A percentile compares a stretch with the other conserved stretches of the same genome.
Conservation (phyloP, 1,140 invertebrate species). For the Pseudomyrmex flavicornis region DNA sequence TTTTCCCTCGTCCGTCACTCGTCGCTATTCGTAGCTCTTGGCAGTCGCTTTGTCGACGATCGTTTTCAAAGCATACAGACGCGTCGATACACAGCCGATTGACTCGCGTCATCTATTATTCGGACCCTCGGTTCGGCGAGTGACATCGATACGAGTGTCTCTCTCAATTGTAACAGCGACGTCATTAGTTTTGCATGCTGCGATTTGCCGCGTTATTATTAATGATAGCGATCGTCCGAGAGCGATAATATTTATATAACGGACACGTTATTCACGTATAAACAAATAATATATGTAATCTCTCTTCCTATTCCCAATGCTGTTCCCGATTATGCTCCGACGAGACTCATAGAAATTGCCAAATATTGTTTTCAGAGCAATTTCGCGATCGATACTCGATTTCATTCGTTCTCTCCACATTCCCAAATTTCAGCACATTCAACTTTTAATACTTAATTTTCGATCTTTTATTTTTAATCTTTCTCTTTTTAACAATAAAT, state of each 20-base stretch:
- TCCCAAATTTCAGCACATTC: not conserved
- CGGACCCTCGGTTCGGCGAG: constrained; percentile 30
- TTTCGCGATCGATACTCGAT: not conserved
- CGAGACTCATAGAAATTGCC: not conserved
- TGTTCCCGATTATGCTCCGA: constrained; percentile 7
- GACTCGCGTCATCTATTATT: constrained; percentile 57
- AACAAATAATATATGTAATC: constrained; percentile 44
- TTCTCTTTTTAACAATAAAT: not conserved
- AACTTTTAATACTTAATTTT: not conserved
- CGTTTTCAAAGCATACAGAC: constrained; percentile 48
- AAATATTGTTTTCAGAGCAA: not conserved
- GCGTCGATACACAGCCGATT: constrained; percentile 48
- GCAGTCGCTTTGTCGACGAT: constrained; percentile 40
- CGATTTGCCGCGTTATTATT: constrained; percentile 54
- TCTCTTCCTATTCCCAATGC: not conserved
- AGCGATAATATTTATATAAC: constrained; percentile 53
- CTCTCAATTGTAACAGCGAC: constrained; percentile 47
- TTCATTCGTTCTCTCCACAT: too few relatives aligned
- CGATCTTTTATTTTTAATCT: not conserved
- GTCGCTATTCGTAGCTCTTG: constrained; percentile 43
- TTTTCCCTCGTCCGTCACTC: constrained; percentile 42
- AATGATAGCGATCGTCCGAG: constrained; percentile 32
- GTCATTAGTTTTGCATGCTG: constrained; percentile 55
- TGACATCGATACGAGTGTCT: constrained; percentile 51
- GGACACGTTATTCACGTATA: constrained; percentile 12